Base-by-base conservation (phyloP, 2,797 vertebrate genomes). In the Epinephelus malabaricus region DNA sequence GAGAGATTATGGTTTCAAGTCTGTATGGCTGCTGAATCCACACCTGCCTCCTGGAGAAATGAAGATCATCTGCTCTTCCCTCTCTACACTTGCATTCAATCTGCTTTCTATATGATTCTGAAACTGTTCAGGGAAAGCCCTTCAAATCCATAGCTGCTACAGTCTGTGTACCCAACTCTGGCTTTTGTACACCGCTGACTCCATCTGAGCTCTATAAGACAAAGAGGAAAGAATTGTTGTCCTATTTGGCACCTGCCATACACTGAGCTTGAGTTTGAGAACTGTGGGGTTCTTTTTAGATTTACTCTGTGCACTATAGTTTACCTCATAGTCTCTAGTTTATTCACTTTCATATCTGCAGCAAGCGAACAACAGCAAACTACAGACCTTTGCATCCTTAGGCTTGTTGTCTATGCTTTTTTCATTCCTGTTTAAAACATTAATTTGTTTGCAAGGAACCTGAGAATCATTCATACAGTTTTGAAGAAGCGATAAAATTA, bases 1-100 rank as follows among this genome's bases (percentile, higher is more conserved):
- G 62, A 63, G 53, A 18, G 75, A 65, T 75, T 66, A 27, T 14
- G 10, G 30, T 45, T 73, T 78, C 9, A 49, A 53, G 68, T 43
- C 25, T 58, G 43, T 15, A n/a, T 69, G 59, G 49, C 25, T 62
- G 50, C 45, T 73, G 46, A 64, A 63, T 63, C 40, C 56, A 67
- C 12, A 11, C 34, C 18, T 40, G 18, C 72, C 59, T 58, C 25
- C 49, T 11, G 63, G 19, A 81, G 58, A 40, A 60, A 27, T 43
- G 18, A 12, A 34, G 9, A 34, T 65, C 50, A 27, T 30, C 50
- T 71, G 40, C 30, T 78, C 11, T n/a, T 69, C 15, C 34, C 68
- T n/a, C 4, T 69, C 21, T 43, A 34, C 54, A 61, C 40, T 62
- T 75, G 55, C 50, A 72, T 61, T 38, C 66, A 69, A 11, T 67